Conservation (phyloP, 92 coral and sea anemone genomes). For the Epizoanthus stellaris region DNA sequence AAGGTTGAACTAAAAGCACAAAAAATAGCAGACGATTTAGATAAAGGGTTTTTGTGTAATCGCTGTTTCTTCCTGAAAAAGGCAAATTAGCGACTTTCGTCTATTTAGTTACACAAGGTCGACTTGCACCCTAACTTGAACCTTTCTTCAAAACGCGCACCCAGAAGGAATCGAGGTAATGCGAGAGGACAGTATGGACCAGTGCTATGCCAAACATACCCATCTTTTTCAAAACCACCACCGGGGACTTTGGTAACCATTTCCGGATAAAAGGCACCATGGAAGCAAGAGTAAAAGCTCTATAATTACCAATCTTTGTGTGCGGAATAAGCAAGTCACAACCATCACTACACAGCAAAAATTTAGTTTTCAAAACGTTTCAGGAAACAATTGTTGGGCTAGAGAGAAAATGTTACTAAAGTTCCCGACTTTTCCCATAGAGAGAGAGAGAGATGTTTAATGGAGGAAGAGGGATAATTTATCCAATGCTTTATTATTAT, state of each 20-base stretch:
- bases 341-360: too few species aligned
- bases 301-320: background rate
- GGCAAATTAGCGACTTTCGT: background rate
- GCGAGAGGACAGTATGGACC: slow-evolving; percentile 24
- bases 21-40: background rate
- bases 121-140: slow-evolving; percentile 18
- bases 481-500: too few species aligned
- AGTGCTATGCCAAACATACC: slow-evolving; percentile 20
- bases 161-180: slow-evolving; percentile 2
- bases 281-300: background rate
- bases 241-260: background rate
- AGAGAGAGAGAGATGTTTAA: too few species aligned
- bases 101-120: background rate
- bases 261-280: background rate
- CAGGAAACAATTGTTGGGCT: too few species aligned
- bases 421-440: too few species aligned
- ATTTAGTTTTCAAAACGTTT: too few species aligned
- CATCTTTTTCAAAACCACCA: slow-evolving; percentile 4
- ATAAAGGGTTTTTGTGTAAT: background rate
- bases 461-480: too few species aligned
- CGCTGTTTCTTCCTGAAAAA: slow-evolving; percentile 1
- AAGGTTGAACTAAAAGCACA: slow-evolving; percentile 3
- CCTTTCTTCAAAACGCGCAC: slow-evolving; percentile 6
- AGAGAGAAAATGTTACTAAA: too few species aligned
- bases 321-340: background rate